Base-by-base conservation (phyloP, 1,140 invertebrate genomes). In the Cydia strobilella region DNA sequence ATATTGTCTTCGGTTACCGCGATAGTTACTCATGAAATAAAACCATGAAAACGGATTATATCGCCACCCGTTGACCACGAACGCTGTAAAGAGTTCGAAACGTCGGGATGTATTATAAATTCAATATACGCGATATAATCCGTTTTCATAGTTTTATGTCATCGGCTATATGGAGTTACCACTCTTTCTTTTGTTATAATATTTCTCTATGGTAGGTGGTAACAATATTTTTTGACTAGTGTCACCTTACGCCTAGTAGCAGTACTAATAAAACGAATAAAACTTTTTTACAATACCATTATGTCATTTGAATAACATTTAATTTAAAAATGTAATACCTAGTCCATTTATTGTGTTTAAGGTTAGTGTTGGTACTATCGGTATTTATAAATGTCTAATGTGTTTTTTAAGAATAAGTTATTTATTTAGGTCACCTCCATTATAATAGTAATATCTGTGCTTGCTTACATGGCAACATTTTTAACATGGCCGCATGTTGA, bases 401-500 rank as follows among this genome's bases (percentile, higher is more conserved):
- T 51, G 0, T 51, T n/a, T 51, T 51, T 51, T 13, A 51, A 7
- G 6, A 51, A 23, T 59, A 23, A 12, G 2, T 48, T 48, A 48
- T 48, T n/a, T 59, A 23, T 48, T n/a, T 59, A 23, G 54, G 54
- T 23, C 20, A 59, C 7, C 20, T 23, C 9, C 18, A 59, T 18
- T 51, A 18, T 59, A 1, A 23, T 59, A 23, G n/a, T 23, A 12
- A 20, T 23, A 23, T 23, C 54, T 59, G 54, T 59, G 18, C 20
- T 7, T 69, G 27, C 65, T 20, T 35, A 27, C 15, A 45, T 82
- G 81, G 84, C 84, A 88, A 90, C 87, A 90, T 87, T 89, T 88
- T 87, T 89, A 92, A 90, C 89, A 92, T 92, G 90, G 90, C 90
- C 90, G 90, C 90, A 92, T 92, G 90, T 92, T 92, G 90, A 92